Base-by-base conservation (phyloP, 1,140 invertebrate species). In the Listronotus bonariensis region DNA sequence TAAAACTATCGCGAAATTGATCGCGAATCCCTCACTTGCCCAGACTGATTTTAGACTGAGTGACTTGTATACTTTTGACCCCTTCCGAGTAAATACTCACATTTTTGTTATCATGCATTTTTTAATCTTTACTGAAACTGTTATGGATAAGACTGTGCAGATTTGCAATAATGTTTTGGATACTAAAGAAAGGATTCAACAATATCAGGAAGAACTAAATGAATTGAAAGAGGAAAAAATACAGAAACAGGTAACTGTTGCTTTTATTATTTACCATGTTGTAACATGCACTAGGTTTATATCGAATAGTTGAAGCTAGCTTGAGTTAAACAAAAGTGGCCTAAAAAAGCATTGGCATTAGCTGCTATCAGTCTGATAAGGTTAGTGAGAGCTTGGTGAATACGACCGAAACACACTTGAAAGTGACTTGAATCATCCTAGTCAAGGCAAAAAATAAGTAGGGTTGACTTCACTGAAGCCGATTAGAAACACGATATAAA, bases 11-110 rank as follows among this genome's bases (percentile, higher is more conserved):
- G 0, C 48, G 31, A n/a, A 64, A 55, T 10, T 31, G 55, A 1
- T 40, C 31, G 0, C 48, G 31, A 38, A 55, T 64, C 55, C 51
- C 61, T 8, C 38, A 9, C 58, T 61, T 15, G 18, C 18, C 11
- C n/a, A 43, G 9, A 32, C 26, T 10, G 51, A 46, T 12, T 56
- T 64, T 38, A 64, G 46, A 32, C 43, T 64, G 9, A 52, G 61
- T 7, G 61, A 64, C 17, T 56, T 64, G 26, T 64, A 26, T 31
- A 14, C 20, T 18, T 64, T 64, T 48, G 53, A 64, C 20, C 52
- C 61, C 36, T 31, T 45, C 12, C 9, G 61, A 36, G 15, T 55
- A 6, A 64, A 55, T 31, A 48, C 6, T 15, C 45, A 55, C 11
- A 64, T 55, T 6, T 46, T 17, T 36, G 26, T 61, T 14, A 46